Conservation (phyloP, 1,140 invertebrate genomes). For the Drosophila burlai region DNA sequence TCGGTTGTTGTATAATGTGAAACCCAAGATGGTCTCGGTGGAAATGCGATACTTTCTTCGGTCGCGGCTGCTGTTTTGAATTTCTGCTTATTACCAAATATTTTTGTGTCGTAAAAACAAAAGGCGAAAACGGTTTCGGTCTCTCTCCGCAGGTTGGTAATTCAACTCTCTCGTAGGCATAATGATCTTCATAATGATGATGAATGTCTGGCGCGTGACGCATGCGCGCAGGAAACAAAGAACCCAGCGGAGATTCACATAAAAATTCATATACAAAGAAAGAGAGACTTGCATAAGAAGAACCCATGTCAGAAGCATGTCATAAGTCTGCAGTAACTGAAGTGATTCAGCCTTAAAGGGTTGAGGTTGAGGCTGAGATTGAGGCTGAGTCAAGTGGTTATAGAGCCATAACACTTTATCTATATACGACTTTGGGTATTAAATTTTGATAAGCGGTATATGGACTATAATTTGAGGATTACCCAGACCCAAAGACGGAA, state of each 20-base stretch:
- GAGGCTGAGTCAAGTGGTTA: slow-evolving; percentile 10
- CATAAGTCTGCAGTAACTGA: background rate
- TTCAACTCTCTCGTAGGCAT: slow-evolving; percentile 48
- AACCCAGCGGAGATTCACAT: slow-evolving; percentile 6
- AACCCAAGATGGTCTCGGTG: slow-evolving; percentile 47
- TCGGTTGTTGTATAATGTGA: slow-evolving; percentile 70
- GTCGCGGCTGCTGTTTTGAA: slow-evolving; percentile 47
- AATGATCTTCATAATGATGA: slow-evolving; percentile 32
- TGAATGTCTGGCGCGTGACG: slow-evolving; percentile 37
- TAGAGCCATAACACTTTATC: slow-evolving; percentile 13
- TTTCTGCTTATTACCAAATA: slow-evolving; percentile 79
- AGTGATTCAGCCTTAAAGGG: slow-evolving; percentile 20
- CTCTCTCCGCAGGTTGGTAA: slow-evolving; percentile 62
- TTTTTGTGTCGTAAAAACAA: slow-evolving; percentile 48
- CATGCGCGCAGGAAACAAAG: slow-evolving; percentile 39
- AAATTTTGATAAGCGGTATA: slow-evolving; percentile 6
- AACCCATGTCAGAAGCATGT: slow-evolving; percentile 10
- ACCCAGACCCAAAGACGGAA: slow-evolving; percentile 17
- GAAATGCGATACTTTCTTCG: slow-evolving; percentile 75
- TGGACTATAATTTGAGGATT: slow-evolving; percentile 20
- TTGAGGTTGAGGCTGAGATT: background rate
- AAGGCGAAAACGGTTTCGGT: slow-evolving; percentile 31
- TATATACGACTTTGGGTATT: slow-evolving; percentile 8
- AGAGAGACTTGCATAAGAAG: slow-evolving; percentile 2
- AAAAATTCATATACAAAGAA: background rate